Conservation (phyloP, 2,888 invertebrate species). For the Halictus quadricinctus region DNA sequence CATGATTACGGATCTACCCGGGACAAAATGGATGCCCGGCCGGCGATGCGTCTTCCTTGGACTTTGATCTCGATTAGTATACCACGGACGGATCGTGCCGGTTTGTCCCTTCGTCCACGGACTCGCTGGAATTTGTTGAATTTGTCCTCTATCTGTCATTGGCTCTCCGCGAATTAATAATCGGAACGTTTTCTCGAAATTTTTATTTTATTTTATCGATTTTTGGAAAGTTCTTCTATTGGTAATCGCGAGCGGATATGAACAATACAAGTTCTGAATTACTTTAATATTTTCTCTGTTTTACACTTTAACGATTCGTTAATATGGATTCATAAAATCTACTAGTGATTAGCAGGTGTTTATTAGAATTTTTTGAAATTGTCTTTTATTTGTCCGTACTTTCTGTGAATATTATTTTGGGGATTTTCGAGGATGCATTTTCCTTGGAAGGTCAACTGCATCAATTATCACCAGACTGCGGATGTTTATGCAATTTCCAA, state of each 20-base stretch:
- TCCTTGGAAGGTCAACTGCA: too few species aligned
- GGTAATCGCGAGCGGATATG: too few species aligned
- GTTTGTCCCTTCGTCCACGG: neutral
- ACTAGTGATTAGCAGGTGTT: too few species aligned
- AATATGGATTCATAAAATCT: neutral
- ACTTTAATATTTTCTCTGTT: neutral
- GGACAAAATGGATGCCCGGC: neutral
- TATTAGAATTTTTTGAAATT: neutral
- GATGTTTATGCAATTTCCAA: too few species aligned
- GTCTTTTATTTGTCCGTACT: too few species aligned
- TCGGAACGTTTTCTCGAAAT: too few species aligned
- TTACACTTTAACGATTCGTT: too few species aligned
- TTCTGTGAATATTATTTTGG: too few species aligned
- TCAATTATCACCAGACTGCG: too few species aligned
- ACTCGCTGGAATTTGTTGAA: neutral
- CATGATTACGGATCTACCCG: neutral
- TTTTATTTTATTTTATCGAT: too few species aligned
- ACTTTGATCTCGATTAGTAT: neutral
- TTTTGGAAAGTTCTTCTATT: too few species aligned
- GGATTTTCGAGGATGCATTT: too few species aligned
- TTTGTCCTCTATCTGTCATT: neutral
- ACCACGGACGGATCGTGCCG: neutral
- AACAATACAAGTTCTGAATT: neutral
- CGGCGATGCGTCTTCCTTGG: conserved; percentile 2
- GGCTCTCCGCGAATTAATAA: neutral